phyloP scores from a whole-genome alignment of 1,140 invertebrate genomes.

The Proctacanthus coquilletti region DNA sequence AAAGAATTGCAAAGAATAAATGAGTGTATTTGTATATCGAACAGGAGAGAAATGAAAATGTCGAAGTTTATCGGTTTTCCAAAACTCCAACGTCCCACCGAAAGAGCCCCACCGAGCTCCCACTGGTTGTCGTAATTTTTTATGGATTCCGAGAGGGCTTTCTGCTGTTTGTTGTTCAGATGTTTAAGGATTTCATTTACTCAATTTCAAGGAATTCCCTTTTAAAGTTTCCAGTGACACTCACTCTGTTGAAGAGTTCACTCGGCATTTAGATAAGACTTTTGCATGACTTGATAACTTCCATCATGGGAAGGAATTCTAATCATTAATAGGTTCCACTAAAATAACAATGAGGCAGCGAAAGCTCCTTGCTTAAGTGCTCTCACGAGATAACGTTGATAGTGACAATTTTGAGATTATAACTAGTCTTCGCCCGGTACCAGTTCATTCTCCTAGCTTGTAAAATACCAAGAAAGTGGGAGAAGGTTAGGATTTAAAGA shows the following conservation, averaged over 20 bases:
- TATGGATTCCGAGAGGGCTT: background rate
- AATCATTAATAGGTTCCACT: too few species aligned
- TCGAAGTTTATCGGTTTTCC: background rate
- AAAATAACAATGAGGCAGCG: too few species aligned
- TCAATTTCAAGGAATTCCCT: background rate
- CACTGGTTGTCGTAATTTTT: background rate
- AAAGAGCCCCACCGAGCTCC: background rate
- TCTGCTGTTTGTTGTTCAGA: background rate
- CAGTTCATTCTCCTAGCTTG: too few species aligned
- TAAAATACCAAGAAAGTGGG: too few species aligned
- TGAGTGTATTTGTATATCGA: background rate
- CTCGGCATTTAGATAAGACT: background rate
- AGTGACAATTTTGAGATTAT: too few species aligned
- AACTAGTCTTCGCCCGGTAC: too few species aligned
- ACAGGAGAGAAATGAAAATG: background rate
- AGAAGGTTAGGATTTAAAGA: too few species aligned
- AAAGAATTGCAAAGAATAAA: constrained; percentile 1
- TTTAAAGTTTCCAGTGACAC: background rate
- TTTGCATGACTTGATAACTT: too few species aligned
- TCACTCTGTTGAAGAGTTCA: background rate
- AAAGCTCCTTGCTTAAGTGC: too few species aligned
- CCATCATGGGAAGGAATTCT: too few species aligned
- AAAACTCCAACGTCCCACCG: too few species aligned
- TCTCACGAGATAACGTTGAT: too few species aligned
- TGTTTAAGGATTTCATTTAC: background rate